A percentile compares a stretch with the other conserved stretches of the same genome.
phyloP scores from a whole-genome alignment of 1,140 invertebrate species.

The Scaptomyza graminum region DNA sequence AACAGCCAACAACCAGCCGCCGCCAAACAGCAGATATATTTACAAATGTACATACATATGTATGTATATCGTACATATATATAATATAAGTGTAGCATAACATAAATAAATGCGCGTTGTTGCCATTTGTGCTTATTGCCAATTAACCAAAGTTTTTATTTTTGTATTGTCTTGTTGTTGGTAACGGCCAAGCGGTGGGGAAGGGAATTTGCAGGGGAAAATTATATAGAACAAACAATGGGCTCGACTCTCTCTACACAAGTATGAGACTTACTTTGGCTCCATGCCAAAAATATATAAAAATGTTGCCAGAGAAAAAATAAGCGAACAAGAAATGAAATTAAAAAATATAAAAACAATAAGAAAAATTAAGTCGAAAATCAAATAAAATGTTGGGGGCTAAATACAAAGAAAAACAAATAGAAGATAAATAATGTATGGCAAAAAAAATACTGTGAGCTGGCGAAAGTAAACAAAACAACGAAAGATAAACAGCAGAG shows the following conservation, averaged over 20 bases:
- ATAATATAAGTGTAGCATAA: slow-evolving; percentile 63
- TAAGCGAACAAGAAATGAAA: slow-evolving; percentile 21
- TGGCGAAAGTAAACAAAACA: slow-evolving; percentile 75
- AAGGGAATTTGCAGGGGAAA: slow-evolving; percentile 20
- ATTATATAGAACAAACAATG: slow-evolving; percentile 75
- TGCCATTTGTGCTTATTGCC: slow-evolving; percentile 77
- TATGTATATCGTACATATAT: slow-evolving; percentile 1
- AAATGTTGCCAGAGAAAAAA: slow-evolving; percentile 50
- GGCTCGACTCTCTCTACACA: slow-evolving; percentile 38
- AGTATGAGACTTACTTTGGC: slow-evolving; percentile 75
- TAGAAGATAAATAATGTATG: slow-evolving; percentile 31
- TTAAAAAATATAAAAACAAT: slow-evolving; percentile 20
- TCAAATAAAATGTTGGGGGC: slow-evolving; percentile 76
- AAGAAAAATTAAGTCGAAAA: slow-evolving; percentile 55
- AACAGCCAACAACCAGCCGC: no score
- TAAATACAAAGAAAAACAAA: slow-evolving; percentile 80
- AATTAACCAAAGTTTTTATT: slow-evolving; percentile 81
- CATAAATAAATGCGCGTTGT: slow-evolving; percentile 75
- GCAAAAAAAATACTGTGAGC: slow-evolving; percentile 27
- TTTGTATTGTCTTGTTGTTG: slow-evolving; percentile 65
- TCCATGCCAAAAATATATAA: slow-evolving; percentile 69
- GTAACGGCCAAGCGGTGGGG: slow-evolving; percentile 21
- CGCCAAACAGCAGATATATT: no score
- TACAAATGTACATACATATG: slow-evolving; percentile 1
- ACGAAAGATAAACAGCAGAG: slow-evolving; percentile 79